phyloP scores from a whole-genome alignment of 2,888 invertebrate species.

The Frankliniella fusca region DNA sequence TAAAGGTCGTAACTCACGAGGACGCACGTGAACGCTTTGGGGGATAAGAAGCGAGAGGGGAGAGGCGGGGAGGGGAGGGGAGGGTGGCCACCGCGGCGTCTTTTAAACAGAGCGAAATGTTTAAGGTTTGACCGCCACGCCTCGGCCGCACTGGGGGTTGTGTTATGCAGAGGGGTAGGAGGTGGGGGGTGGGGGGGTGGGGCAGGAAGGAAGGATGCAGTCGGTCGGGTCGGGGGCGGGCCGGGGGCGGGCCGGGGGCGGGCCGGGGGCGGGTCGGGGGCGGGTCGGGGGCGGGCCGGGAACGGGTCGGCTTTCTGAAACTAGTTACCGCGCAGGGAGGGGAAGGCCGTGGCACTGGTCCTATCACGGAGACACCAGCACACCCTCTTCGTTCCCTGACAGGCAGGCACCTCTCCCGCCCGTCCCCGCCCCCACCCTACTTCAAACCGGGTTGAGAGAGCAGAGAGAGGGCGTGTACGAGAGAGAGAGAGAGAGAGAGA shows the following conservation, averaged over 20 bases:
- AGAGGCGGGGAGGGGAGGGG: no score
- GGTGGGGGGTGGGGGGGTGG: background rate
- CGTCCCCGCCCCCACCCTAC: background rate
- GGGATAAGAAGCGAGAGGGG: background rate
- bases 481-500: background rate
- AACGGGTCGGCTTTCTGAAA: conserved; percentile 6
- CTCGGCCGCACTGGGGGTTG: background rate
- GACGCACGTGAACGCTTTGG: background rate
- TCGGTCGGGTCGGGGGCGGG: background rate
- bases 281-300: background rate
- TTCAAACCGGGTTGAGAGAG: no score
- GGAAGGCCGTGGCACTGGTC: conserved; percentile 13
- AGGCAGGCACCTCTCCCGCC: background rate
- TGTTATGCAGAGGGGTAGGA: background rate
- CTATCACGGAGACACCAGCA: conserved; percentile 13
- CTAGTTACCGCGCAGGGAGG: conserved; percentile 2
- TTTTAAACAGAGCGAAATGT: no score
- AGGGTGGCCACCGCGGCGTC: no score
- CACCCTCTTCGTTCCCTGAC: background rate
- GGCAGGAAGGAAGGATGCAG: background rate
- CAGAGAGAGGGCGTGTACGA: no score
- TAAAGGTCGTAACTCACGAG: conserved; percentile 20
- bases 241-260: background rate
- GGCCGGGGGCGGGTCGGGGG: background rate
- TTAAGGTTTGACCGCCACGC: background rate